Evolutionary conservation across 2,888 invertebrate species (phyloP).

Genomic region (Empis stercorea): DNA sequence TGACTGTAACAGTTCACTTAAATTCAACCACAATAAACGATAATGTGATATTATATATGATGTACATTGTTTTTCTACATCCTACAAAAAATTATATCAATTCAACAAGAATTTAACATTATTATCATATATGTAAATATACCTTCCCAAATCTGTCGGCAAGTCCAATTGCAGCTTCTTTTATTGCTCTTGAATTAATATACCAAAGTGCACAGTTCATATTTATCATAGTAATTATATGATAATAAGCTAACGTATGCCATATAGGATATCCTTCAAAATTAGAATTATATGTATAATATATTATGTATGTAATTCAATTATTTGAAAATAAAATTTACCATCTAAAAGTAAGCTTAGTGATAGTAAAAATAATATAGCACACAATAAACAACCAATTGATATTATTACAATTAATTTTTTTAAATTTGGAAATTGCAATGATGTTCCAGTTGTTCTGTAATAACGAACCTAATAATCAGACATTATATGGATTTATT

Average conservation of each 20-base stretch:
- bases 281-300: neutral
- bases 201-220: constrained; percentile 62
- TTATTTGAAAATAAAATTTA: constrained; percentile 5
- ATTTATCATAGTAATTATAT: constrained; percentile 57
- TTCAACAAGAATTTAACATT: neutral
- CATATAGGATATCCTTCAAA: constrained; percentile 43
- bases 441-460: constrained; percentile 44
- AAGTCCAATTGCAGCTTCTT: constrained; percentile 45
- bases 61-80: constrained; percentile 42
- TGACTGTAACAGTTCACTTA: constrained; percentile 49
- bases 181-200: constrained; percentile 53
- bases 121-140: constrained; percentile 6
- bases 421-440: constrained; percentile 48
- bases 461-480: constrained; percentile 40
- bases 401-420: constrained; percentile 48
- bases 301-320: too few relatives aligned
- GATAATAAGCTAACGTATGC: constrained; percentile 44
- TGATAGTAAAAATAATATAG: constrained; percentile 45
- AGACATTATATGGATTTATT: too few relatives aligned
- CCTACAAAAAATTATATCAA: constrained; percentile 36
- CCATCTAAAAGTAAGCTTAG: constrained; percentile 45
- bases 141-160: constrained; percentile 42
- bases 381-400: constrained; percentile 46
- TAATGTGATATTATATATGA: constrained; percentile 46
- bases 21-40: constrained; percentile 48